Conservation (phyloP, 2,888 invertebrate species). For the Venusia cambrica region DNA sequence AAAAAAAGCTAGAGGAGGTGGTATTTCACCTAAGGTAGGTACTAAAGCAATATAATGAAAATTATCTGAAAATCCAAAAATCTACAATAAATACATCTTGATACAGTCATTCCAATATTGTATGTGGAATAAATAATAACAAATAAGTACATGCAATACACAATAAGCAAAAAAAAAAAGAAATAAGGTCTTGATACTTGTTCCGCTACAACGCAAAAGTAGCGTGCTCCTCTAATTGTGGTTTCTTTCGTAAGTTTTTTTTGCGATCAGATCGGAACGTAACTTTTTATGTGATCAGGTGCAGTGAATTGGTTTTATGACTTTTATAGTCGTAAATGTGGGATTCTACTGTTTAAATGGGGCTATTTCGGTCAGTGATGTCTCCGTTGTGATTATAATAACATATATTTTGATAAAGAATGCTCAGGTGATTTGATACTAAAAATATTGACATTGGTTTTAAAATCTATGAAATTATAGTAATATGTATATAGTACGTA, state of each 20-base stretch:
- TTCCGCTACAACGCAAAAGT: background rate
- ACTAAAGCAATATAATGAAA: conserved; percentile 35
- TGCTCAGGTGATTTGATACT: too few relatives aligned
- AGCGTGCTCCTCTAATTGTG: conserved; percentile 20
- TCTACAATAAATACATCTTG: background rate
- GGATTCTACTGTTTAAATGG: conserved; percentile 15
- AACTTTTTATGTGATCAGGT: conserved; percentile 21
- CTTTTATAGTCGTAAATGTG: conserved; percentile 17
- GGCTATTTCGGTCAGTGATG: conserved; percentile 2
- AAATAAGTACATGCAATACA: background rate
- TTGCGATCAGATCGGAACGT: conserved; percentile 14
- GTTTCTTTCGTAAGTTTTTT: conserved; percentile 19
- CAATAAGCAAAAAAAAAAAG: background rate
- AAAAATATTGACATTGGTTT: too few relatives aligned
- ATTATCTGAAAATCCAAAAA: conserved; percentile 9
- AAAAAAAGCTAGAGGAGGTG: too few relatives aligned
- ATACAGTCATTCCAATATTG: background rate
- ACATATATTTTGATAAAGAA: too few relatives aligned
- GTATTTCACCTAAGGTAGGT: too few relatives aligned
- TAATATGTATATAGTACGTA: too few relatives aligned
- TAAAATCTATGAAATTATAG: too few relatives aligned
- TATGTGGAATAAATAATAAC: background rate
- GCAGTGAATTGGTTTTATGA: conserved; percentile 17
- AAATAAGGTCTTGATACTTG: conserved; percentile 20
- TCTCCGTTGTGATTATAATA: conserved; percentile 7